phyloP scores from a whole-genome alignment of 2,113 vertebrate genomes.

The Hydrochoerus hydrochaeris region DNA sequence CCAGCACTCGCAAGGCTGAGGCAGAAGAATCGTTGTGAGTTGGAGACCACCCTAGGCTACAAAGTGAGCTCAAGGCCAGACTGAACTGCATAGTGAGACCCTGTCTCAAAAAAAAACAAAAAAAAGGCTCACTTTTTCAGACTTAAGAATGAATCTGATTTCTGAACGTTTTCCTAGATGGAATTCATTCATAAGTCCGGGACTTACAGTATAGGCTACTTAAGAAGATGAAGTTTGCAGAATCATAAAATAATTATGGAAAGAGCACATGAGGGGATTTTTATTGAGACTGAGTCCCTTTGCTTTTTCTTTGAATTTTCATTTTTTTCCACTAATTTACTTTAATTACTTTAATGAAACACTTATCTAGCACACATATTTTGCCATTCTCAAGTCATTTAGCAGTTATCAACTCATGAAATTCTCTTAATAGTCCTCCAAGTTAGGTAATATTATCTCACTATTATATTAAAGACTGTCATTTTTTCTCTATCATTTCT shows the following conservation, averaged over 20 bases:
- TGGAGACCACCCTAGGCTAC: too few relatives aligned
- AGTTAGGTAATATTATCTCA: neutral
- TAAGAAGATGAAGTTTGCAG: neutral
- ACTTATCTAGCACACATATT: neutral
- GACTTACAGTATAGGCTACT: neutral
- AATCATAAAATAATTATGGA: neutral
- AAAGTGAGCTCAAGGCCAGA: too few relatives aligned
- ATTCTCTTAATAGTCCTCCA: neutral
- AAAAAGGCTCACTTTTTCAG: neutral
- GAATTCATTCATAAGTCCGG: neutral
- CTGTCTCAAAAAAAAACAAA: too few relatives aligned
- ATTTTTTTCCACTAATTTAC: neutral
- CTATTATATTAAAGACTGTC: neutral
- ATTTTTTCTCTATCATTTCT: neutral
- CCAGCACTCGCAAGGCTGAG: too few relatives aligned
- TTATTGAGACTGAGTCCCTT: neutral
- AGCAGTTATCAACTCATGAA: neutral
- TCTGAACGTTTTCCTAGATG: neutral
- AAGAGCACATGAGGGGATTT: neutral
- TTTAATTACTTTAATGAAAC: neutral
- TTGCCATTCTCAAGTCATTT: neutral
- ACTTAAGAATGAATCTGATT: neutral
- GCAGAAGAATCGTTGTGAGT: too few relatives aligned
- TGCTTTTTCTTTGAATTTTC: neutral
- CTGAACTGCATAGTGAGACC: too few relatives aligned